Evolutionary conservation across 1,140 invertebrate genomes (phyloP), one percentile per base, ranked within the genome.

Genomic region (Polypedilum pembai): DNA sequence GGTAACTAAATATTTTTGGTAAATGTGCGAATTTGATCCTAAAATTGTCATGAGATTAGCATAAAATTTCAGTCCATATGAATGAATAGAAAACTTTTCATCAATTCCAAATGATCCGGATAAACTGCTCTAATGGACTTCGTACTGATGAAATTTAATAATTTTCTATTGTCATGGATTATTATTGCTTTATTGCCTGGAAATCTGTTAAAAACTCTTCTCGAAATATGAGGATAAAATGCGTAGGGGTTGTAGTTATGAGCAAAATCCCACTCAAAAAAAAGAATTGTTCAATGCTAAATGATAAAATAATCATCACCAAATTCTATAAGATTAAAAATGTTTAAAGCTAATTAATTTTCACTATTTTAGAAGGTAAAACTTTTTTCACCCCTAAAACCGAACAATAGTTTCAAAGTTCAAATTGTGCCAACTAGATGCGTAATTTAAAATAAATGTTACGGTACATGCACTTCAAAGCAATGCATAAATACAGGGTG

Each of bases 161-260:
- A 56, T 56, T n/a, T 56, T 56, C n/a, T 56, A 33, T 56, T 56
- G 41, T 45, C 15, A 15, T 45, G 41, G 65, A 69, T 69, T 69
- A 69, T 69, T 18, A 69, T 69, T 69, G 65, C 65, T 69, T 69
- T 69, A 69, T 69, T 69, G 65, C 65, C 65, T 69, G 65, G 20
- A 69, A 69, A 69, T 69, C 17, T 69, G 65, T 69, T 69, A 20
- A 69, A 56, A 69, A 20, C 17, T 69, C 20, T 69, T 69, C n/a
- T n/a, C 8, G n/a, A 66, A 17, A 69, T 20, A n/a, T 69, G 65
- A 56, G 10, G 24, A 33, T n/a, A n/a, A 5, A 33, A 33, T 33
- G 24, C 24, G 24, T 33, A 33, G 24, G 24, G 24, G 24, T 33
- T 33, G 24, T n/a, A n/a, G n/a, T n/a, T n/a, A n/a, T 33, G 24